Conservation (phyloP, 2,113 vertebrate species). For the Mesitornis unicolor region DNA sequence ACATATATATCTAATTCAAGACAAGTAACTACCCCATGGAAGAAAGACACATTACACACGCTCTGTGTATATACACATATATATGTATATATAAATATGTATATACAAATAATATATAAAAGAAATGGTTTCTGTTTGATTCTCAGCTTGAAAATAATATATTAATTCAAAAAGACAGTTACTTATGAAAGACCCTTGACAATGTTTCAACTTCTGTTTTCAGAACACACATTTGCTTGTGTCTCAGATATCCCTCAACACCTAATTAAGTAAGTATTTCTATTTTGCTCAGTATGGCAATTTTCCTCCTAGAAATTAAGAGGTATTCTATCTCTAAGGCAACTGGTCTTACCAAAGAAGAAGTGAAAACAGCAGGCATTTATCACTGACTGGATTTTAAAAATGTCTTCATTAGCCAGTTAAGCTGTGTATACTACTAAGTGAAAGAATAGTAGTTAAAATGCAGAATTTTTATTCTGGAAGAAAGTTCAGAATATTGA, state of each 20-base stretch:
- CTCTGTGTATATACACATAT: not conserved
- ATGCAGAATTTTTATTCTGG: not conserved
- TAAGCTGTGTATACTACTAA: not conserved
- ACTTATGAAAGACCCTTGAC: not conserved
- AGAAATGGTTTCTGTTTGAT: not conserved
- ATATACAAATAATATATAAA: no score
- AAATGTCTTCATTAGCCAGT: not conserved
- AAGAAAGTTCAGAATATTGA: not conserved
- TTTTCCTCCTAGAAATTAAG: not conserved
- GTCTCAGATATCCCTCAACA: not conserved
- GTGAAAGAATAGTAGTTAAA: not conserved
- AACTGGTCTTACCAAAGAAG: not conserved
- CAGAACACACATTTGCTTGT: not conserved
- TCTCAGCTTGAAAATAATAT: not conserved
- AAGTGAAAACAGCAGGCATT: not conserved
- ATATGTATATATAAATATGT: no score
- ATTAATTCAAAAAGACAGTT: not conserved
- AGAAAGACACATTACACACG: not conserved
- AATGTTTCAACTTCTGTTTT: not conserved
- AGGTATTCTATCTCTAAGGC: not conserved
- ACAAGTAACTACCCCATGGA: not conserved
- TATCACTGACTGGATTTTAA: not conserved
- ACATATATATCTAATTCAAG: not conserved
- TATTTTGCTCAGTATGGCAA: not conserved
- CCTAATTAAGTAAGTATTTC: conserved; percentile 26